Percentiles rank a stretch among this genome's conserved stretches.
Evolutionary conservation across 2,888 invertebrate genomes (phyloP).

Genomic region (Limenitis arthemis): DNA sequence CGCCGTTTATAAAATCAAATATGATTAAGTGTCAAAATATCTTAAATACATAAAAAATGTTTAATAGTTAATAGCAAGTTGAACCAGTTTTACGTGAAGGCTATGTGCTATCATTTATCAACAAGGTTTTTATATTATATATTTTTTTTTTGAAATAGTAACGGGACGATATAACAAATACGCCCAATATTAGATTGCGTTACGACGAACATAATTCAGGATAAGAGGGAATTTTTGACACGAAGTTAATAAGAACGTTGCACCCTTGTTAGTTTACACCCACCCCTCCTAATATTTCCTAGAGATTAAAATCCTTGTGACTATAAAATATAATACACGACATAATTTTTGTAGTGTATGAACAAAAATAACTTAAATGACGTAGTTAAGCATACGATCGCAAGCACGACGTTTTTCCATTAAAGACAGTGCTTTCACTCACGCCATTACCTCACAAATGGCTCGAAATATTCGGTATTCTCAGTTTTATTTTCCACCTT

Average conservation of each 20-base stretch:
- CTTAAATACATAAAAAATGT: no score
- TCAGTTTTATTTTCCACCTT: slow-evolving; percentile 36
- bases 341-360: neutral
- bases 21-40: no score
- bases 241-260: slow-evolving; percentile 60
- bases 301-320: neutral
- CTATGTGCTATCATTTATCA: no score
- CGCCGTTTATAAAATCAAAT: no score
- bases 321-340: neutral
- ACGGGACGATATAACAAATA: slow-evolving; percentile 3
- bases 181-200: slow-evolving; percentile 37
- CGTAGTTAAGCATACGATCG: neutral
- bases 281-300: slow-evolving; percentile 42
- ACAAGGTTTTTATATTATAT: neutral
- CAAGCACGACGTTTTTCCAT: slow-evolving; percentile 42
- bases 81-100: no score
- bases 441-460: slow-evolving; percentile 52
- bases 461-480: slow-evolving; percentile 37
- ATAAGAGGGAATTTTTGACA: slow-evolving; percentile 58
- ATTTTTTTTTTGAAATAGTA: neutral
- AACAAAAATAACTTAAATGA: neutral
- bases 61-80: no score
- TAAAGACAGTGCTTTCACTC: slow-evolving; percentile 40
- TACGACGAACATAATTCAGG: slow-evolving; percentile 45
- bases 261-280: slow-evolving; percentile 63